These are phyloP conservation scores for Conus ventricosus DNA, from an alignment of 1,140 invertebrate species.

Conservation along the genomic window DNA sequence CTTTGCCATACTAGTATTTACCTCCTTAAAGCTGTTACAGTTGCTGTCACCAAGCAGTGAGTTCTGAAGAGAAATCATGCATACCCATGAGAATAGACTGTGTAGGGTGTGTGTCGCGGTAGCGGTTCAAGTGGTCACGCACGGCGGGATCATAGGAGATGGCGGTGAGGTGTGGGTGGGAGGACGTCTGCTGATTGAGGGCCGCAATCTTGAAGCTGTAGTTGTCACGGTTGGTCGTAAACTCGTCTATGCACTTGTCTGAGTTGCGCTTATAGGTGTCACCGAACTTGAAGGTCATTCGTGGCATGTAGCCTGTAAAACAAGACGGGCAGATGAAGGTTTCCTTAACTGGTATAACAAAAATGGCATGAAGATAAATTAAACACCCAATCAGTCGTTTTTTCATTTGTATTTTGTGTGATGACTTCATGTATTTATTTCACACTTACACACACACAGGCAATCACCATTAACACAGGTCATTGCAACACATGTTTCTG, in stretches of 20 bases:
- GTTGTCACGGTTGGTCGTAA: constrained; percentile 61
- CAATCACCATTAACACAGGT: not conserved
- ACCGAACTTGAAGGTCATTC: constrained; percentile 71
- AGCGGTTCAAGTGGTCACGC: constrained; percentile 66
- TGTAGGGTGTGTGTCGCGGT: constrained; percentile 68
- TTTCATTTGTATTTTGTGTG: no score
- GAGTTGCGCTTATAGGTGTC: constrained; percentile 72
- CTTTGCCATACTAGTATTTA: no score
- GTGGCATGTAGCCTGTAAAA: constrained; percentile 70
- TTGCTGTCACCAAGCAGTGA: no score
- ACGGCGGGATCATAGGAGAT: constrained; percentile 69
- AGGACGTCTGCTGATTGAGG: constrained; percentile 58
- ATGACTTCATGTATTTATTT: no score
- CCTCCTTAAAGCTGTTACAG: no score
- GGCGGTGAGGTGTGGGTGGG: constrained; percentile 63
- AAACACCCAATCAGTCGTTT: no score
- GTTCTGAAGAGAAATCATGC: not conserved
- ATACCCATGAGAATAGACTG: constrained; percentile 65
- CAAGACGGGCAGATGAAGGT: not conserved
- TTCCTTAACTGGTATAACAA: not conserved
- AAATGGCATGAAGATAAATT: not conserved
- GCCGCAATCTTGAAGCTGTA: constrained; percentile 61
- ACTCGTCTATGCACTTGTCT: constrained; percentile 70
- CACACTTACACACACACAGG: no score
- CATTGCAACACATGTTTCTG: no score